Conservation (phyloP, 2,113 vertebrate genomes). For the Pomatostomus ruficeps region DNA sequence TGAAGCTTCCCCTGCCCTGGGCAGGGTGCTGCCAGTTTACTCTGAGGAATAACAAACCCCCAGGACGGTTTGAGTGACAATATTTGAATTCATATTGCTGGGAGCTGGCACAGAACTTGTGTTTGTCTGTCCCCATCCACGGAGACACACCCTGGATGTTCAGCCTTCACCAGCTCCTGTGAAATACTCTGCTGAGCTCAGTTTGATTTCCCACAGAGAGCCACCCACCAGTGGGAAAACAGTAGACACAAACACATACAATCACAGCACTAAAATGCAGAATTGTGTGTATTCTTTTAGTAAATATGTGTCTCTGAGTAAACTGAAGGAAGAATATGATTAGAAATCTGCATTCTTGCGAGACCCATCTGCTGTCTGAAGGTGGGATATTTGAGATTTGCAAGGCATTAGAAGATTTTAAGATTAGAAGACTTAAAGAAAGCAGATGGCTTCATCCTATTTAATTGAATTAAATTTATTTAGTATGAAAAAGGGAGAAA, state of each 20-base stretch:
- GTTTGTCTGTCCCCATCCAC: background rate
- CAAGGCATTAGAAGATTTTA: constrained; percentile 57
- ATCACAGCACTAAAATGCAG: background rate
- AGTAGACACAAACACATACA: background rate
- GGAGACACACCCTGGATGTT: background rate
- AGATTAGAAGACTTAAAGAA: constrained; percentile 40
- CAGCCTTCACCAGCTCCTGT: background rate
- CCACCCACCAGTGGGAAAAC: background rate
- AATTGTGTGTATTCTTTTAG: background rate
- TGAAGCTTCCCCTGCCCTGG: background rate
- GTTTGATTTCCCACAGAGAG: background rate
- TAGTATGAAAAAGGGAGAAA: constrained; percentile 58
- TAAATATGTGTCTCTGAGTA: background rate
- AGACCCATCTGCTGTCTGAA: background rate
- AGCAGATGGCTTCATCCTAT: constrained; percentile 64
- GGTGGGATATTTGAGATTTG: constrained; percentile 53
- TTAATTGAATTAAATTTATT: constrained; percentile 72
- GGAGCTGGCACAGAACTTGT: background rate
- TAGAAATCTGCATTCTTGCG: background rate
- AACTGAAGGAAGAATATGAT: background rate
- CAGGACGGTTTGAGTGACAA: background rate
- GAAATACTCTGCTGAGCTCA: constrained; percentile 33
- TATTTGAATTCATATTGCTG: background rate
- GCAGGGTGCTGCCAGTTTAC: background rate
- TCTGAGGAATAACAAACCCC: background rate